Conservation (phyloP, 2,888 invertebrate species). For the Sicus ferrugineus region DNA sequence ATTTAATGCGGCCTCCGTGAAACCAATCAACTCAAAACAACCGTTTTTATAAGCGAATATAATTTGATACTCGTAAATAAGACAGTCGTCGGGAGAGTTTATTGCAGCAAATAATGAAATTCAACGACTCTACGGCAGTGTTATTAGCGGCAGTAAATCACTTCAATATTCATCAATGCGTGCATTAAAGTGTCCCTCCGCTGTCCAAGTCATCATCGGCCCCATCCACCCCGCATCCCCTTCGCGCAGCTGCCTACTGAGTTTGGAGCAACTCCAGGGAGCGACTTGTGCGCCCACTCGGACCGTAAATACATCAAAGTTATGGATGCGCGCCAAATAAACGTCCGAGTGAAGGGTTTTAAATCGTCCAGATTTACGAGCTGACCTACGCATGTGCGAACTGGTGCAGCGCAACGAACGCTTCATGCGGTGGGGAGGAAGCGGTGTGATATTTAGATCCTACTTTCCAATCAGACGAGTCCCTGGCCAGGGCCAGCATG, state of each 20-base stretch:
- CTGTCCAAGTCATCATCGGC: background rate
- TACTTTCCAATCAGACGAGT: no score
- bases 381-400: background rate
- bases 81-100: no score
- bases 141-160: background rate
- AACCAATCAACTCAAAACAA: no score
- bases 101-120: no score
- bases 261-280: background rate
- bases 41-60: no score
- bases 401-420: no score
- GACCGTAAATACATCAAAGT: constrained; percentile 21
- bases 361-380: constrained; percentile 18
- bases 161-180: background rate
- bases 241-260: background rate
- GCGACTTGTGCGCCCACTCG: background rate
- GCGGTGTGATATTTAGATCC: no score
- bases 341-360: constrained; percentile 10
- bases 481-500: no score
- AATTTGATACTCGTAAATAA: no score
- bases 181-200: background rate
- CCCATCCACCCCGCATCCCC: background rate
- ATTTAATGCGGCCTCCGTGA: no score
- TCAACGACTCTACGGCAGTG: background rate
- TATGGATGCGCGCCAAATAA: constrained; percentile 1
- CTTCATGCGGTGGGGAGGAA: no score